These are phyloP conservation scores for Potamilus streckersoni DNA, from an alignment of 1,140 invertebrate species.

Conservation along the genomic window DNA sequence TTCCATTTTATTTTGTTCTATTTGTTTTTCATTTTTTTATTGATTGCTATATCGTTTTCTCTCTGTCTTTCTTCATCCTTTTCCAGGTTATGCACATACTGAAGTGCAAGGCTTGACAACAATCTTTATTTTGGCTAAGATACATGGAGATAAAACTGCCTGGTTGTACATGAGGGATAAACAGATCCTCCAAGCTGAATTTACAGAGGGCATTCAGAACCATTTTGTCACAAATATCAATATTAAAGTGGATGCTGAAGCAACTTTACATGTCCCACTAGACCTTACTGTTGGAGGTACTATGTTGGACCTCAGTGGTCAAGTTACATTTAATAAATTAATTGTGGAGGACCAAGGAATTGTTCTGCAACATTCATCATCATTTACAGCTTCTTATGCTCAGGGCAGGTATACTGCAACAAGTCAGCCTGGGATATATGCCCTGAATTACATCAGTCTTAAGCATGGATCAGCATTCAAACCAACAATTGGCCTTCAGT, in stretches of 20 bases:
- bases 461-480: constrained; percentile 46
- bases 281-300: constrained; percentile 48
- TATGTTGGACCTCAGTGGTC: constrained; percentile 36
- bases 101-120: constrained; percentile 30
- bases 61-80: neutral
- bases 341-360: constrained; percentile 43
- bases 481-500: constrained; percentile 30
- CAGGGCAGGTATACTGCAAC: constrained; percentile 35
- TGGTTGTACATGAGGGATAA: constrained; percentile 38
- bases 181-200: constrained; percentile 46
- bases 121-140: constrained; percentile 35
- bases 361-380: constrained; percentile 43
- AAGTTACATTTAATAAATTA: constrained; percentile 49
- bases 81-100: constrained; percentile 46
- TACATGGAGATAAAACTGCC: constrained; percentile 49
- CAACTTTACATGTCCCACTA: constrained; percentile 44
- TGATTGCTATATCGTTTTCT: neutral
- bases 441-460: constrained; percentile 37
- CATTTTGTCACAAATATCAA: constrained; percentile 42
- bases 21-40: too few species aligned
- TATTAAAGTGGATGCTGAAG: constrained; percentile 41
- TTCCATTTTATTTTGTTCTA: too few species aligned
- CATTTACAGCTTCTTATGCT: constrained; percentile 46
- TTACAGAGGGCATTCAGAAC: constrained; percentile 40
- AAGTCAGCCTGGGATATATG: constrained; percentile 37